Base-by-base conservation (phyloP, 2,113 vertebrate species). In the Pachycephala philippinensis region DNA sequence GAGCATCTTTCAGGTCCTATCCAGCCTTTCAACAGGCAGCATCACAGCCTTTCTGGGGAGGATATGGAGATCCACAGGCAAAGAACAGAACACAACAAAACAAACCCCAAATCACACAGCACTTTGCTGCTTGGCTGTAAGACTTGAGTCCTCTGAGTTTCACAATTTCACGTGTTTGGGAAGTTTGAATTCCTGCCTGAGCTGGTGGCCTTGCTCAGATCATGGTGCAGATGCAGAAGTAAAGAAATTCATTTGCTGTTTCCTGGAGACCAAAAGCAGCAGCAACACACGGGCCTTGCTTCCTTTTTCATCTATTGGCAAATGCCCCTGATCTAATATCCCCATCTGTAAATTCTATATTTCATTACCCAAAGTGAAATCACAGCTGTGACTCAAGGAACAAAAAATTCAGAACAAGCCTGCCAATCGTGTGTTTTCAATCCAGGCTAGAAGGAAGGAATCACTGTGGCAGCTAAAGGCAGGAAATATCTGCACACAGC, bases 111-210 rank as follows among this genome's bases (percentile, higher is more conserved):
- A 47, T 2, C 59, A 66, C 42, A 21, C 3, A 59, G 30, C 11
- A 19, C 24, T 15, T 64, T 77, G 21, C 37, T 81, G 37, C 42
- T 69, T 57, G 31, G 8, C 45, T 78, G 28, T 13, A 7, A 15
- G 22, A 2, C 13, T 8, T 22, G 9, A 37, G 6, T 42, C 30
- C 76, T 71, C 23, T 42, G 60, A 39, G 1, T 70, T 66, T 87
- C 39, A 33, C 18, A 66, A 1, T 20, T 15, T 11, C 6, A 9
- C 0, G 0, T 1, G 9, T 37, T 35, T 49, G 31, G 60, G 44
- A 64, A 63, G 35, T 66, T 17, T 63, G 53, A 54, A 22, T 35
- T 39, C 17, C 9, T 49, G 20, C 10, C 35, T 52, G 37, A 84
- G 42, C 33, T 93, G 2, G 2, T 60, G 68, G 42, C n/a, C 53